A percentile compares a stretch with the other conserved stretches of the same genome.
These are phyloP conservation scores for Cynopterus brachyotis DNA, from an alignment of 2,113 vertebrate genomes.

Conservation along the genomic window DNA sequence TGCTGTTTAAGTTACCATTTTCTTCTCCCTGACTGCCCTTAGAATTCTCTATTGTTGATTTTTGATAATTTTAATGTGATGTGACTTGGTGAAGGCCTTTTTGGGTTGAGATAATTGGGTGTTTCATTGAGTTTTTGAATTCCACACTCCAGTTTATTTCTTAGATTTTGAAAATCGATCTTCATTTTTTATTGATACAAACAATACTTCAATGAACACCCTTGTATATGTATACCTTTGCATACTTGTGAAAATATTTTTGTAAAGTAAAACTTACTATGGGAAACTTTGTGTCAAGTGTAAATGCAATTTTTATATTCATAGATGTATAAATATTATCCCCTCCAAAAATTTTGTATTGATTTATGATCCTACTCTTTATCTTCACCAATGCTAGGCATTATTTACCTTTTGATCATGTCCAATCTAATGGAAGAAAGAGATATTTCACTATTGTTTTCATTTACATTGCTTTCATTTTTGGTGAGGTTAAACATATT, in stretches of 20 bases:
- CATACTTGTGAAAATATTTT: background rate
- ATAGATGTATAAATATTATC: background rate
- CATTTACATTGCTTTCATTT: background rate
- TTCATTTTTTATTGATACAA: constrained; percentile 12
- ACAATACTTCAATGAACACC: background rate
- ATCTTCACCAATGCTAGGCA: background rate
- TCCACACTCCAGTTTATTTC: no score
- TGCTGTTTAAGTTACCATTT: no score
- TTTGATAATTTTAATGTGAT: no score
- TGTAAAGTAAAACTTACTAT: background rate
- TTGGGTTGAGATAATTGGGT: no score
- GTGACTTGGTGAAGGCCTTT: no score
- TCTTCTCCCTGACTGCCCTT: no score
- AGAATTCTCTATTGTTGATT: no score
- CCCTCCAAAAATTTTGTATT: background rate
- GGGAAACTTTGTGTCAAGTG: background rate
- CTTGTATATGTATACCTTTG: background rate
- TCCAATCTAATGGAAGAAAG: background rate
- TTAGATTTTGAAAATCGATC: background rate
- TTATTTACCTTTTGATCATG: background rate
- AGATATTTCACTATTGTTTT: background rate
- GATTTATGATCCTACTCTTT: background rate
- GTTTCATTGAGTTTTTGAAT: no score
- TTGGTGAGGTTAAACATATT: background rate
- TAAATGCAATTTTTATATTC: background rate